phyloP scores from a whole-genome alignment of 2,888 invertebrate species.

The Stenoptilia bipunctidactyla region DNA sequence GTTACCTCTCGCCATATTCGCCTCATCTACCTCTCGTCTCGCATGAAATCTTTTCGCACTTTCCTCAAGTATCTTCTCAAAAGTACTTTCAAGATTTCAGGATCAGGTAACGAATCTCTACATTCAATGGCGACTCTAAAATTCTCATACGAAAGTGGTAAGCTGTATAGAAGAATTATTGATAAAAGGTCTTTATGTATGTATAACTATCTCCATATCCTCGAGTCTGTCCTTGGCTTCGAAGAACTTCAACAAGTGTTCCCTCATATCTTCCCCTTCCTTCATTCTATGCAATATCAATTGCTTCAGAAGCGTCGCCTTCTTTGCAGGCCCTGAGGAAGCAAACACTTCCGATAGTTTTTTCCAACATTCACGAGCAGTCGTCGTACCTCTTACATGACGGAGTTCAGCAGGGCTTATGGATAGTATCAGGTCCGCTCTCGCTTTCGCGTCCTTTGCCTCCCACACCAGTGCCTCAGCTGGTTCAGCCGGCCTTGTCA shows the following conservation, averaged over 20 bases:
- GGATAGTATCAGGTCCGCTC: neutral
- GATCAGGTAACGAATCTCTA: conserved; percentile 3
- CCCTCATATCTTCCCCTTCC: neutral
- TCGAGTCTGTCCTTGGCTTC: neutral
- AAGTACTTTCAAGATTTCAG: conserved; percentile 2
- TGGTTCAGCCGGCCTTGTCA: neutral
- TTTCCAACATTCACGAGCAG: conserved; percentile 1
- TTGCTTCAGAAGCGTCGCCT: conserved; percentile 3
- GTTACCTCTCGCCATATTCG: no score
- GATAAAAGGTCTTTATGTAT: neutral
- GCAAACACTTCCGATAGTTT: conserved; percentile 1
- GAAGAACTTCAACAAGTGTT: conserved; percentile 1
- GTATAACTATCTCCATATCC: neutral
- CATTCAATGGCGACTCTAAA: conserved; percentile 4
- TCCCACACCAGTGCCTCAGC: neutral
- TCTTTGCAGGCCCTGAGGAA: conserved; percentile 3
- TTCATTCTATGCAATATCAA: neutral
- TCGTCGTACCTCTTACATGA: neutral
- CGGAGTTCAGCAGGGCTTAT: neutral
- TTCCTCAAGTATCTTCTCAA: conserved; percentile 1
- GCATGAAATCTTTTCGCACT: neutral
- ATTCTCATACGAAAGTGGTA: neutral
- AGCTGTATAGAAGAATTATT: conserved; percentile 2
- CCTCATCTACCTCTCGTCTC: no score
- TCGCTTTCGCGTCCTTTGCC: neutral